Conservation (phyloP, 2,113 vertebrate species). For the Ochotona princeps region DNA sequence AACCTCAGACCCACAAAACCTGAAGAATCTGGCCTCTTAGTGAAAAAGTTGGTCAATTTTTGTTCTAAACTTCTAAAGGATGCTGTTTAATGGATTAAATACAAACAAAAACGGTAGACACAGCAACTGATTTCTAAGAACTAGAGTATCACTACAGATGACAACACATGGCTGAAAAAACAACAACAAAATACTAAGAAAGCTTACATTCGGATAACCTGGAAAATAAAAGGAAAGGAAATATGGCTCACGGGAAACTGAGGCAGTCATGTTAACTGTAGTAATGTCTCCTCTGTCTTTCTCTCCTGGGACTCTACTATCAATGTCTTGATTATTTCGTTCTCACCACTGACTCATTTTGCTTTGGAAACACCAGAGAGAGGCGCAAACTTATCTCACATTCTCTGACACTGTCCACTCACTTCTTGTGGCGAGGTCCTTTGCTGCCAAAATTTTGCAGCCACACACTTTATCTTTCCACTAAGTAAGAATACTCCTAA, state of each 20-base stretch:
- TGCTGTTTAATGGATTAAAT: neutral
- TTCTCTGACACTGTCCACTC: neutral
- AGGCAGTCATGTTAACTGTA: neutral
- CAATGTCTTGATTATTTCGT: neutral
- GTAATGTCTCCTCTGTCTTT: accelerated
- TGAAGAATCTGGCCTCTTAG: neutral
- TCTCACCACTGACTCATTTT: neutral
- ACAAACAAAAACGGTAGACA: neutral
- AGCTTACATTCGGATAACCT: neutral
- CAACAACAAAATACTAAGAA: neutral
- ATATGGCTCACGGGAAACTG: neutral
- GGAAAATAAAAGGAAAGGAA: neutral
- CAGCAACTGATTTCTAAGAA: neutral
- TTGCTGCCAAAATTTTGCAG: neutral
- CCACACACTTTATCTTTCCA: neutral
- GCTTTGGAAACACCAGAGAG: too few relatives aligned
- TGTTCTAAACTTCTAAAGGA: neutral
- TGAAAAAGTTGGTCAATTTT: neutral
- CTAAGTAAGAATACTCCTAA: neutral
- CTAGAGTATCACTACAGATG: neutral
- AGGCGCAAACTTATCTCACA: too few relatives aligned
- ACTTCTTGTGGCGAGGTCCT: neutral
- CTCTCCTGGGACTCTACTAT: neutral
- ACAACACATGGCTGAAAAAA: neutral
- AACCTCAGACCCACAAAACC: neutral